Evolutionary conservation across 2,888 invertebrate species (phyloP).

Genomic region (Sabellastarte sp.): DNA sequence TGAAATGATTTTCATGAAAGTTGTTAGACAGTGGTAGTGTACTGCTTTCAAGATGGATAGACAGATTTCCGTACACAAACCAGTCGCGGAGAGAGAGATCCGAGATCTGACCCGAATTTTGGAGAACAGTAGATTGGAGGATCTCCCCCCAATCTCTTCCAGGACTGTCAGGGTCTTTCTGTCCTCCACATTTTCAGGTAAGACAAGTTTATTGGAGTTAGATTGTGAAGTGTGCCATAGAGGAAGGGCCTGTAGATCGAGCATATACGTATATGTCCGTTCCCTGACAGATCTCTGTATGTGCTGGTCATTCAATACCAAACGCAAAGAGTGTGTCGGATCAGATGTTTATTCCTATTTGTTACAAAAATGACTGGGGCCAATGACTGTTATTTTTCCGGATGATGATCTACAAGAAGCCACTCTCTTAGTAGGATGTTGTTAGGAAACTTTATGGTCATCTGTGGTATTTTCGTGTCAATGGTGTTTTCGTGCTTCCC

Average conservation of each 20-base stretch:
- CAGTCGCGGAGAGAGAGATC: background rate
- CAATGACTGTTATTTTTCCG: too few relatives aligned
- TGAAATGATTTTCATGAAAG: too few relatives aligned
- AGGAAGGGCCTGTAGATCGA: too few relatives aligned
- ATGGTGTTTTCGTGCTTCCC: too few relatives aligned
- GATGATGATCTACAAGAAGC: too few relatives aligned
- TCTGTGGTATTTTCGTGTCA: too few relatives aligned
- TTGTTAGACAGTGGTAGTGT: too few relatives aligned
- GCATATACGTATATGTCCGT: too few relatives aligned
- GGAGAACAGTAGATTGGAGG: conserved; percentile 8
- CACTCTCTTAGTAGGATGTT: too few relatives aligned
- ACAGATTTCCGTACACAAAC: background rate
- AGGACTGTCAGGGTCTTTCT: conserved; percentile 30
- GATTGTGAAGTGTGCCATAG: background rate
- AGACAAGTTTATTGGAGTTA: background rate
- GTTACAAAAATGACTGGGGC: background rate
- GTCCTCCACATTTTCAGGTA: conserved; percentile 35
- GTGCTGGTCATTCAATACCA: too few relatives aligned
- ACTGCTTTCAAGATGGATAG: background rate
- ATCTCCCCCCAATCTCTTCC: conserved; percentile 21
- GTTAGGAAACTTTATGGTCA: too few relatives aligned
- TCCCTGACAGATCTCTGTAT: too few relatives aligned
- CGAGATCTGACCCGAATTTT: background rate
- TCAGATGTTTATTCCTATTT: background rate
- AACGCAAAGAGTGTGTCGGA: background rate